phyloP scores from a whole-genome alignment of 1,140 invertebrate species.

The Pinna nobilis region DNA sequence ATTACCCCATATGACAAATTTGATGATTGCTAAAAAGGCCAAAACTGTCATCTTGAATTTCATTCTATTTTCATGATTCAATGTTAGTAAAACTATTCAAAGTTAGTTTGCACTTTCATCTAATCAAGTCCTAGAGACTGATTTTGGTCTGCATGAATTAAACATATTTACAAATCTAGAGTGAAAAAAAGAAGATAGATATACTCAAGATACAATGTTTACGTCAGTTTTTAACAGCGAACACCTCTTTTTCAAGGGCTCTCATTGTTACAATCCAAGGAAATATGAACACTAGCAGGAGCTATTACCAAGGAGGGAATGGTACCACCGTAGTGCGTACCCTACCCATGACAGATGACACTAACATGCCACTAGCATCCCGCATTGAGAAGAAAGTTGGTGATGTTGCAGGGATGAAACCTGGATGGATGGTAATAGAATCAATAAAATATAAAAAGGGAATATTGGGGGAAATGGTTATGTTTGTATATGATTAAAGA shows the following conservation, averaged over 20 bases:
- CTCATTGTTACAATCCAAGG: constrained; percentile 46
- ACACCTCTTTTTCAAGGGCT: constrained; percentile 48
- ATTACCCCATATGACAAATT: no score
- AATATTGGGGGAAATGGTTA: neutral
- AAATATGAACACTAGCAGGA: constrained; percentile 33
- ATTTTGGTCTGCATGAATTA: neutral
- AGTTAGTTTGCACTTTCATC: no score
- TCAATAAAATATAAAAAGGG: neutral
- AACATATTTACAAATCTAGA: no score
- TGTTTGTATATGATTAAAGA: neutral
- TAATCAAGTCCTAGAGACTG: no score
- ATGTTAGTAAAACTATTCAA: no score
- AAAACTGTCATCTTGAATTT: no score
- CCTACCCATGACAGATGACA: constrained; percentile 3
- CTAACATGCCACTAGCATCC: constrained; percentile 4
- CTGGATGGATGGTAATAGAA: constrained; percentile 58
- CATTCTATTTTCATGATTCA: no score
- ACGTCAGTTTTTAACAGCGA: no score
- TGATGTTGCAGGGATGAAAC: constrained; percentile 30
- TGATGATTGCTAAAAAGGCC: no score
- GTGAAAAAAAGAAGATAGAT: no score
- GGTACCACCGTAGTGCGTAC: constrained; percentile 47
- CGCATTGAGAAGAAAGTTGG: constrained; percentile 28
- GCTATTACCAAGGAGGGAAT: constrained; percentile 45
- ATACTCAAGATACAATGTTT: no score